Base-by-base conservation (phyloP, 2,888 invertebrate genomes). In the Ochropleura plecta region DNA sequence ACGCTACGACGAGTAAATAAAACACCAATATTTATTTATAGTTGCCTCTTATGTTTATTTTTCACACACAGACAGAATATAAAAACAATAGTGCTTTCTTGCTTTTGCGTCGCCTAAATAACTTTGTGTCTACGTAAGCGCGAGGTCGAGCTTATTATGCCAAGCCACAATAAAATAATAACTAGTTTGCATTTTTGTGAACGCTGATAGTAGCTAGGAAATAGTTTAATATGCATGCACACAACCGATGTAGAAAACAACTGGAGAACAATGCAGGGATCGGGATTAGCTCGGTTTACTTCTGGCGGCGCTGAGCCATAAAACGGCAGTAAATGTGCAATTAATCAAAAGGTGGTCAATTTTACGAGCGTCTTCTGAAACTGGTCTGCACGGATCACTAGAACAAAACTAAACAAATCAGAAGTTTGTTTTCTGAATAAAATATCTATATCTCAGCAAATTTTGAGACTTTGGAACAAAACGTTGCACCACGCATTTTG, bases 21-120 rank as follows among this genome's bases (percentile, higher is more conserved):
- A 91, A 91, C 81, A 84, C 86, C 74, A 80, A 85, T 90, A 86
- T 88, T 86, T 94, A 93, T 93, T 93, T 93, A 90, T 92, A 92
- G 91, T 81, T 82, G 90, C 79, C 83, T 86, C 81, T 81, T 87
- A 90, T 92, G 90, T 92, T 92, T 92, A 89, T 90, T 90, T 89
- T 88, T 86, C 83, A 83, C 79, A 90, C 90, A 88, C 88, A 84
- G 77, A 90, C 88, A 90, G 91, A 88, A 88, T 87, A 85, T 78
- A 83, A 87, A 89, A 79, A 76, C 73, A 76, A 78, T 75, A 62
- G 55, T 65, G 69, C 70, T 82, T 73, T 48, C 75, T 78, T 20
- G 55, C 65, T 70, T 30, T 48, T n/a, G 60, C 51, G 60, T 48
- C 48, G 60, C 73, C 62, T 69, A 59, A 79, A 71, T 81, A 78